Base-by-base conservation (phyloP, 2,888 invertebrate genomes). In the Hylaea fasciaria region DNA sequence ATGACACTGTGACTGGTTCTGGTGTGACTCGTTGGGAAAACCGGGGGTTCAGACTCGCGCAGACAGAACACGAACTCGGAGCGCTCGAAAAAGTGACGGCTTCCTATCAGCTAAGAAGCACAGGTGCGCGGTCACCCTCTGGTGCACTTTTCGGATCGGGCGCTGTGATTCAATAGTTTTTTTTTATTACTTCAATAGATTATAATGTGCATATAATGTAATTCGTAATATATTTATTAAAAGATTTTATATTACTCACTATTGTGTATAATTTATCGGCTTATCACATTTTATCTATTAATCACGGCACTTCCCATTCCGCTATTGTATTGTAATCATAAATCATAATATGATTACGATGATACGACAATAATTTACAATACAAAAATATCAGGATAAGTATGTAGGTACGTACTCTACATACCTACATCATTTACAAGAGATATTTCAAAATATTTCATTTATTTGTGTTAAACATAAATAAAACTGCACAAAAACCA, bases 401-500 rank as follows among this genome's bases (percentile, higher is more conserved):
- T n/a, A n/a, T n/a, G n/a, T n/a, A n/a, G n/a, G n/a, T n/a, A n/a
- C n/a, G n/a, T n/a, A n/a, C n/a, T n/a, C n/a, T n/a, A n/a, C n/a
- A n/a, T n/a, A n/a, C n/a, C n/a, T 40, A 17, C 12, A 12, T 2
- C 0, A 28, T 10, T 0, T 13, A 37, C 22, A 44, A 13, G 8
- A 4, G 12, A 7, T 28, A 11, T 14, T 14, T 43, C 14, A 61
- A 62, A 62, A 32, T 32, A 32, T 22, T 22, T 5, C 22, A 22
- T 60, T 47, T 64, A 80, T 78, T 78, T 76, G 76, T 71, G 67
- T 76, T 71, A 71, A 74, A 69, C 69, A 76, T 77, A 74, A 76
- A 77, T 76, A 77, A 76, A 79, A 78, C 76, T 77, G 72, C 80
- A 82, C 78, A 83, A 79, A 77, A 80, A 79, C 74, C 22, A 22